Conservation (phyloP, 23 tunicate species). For the Styela clava region DNA sequence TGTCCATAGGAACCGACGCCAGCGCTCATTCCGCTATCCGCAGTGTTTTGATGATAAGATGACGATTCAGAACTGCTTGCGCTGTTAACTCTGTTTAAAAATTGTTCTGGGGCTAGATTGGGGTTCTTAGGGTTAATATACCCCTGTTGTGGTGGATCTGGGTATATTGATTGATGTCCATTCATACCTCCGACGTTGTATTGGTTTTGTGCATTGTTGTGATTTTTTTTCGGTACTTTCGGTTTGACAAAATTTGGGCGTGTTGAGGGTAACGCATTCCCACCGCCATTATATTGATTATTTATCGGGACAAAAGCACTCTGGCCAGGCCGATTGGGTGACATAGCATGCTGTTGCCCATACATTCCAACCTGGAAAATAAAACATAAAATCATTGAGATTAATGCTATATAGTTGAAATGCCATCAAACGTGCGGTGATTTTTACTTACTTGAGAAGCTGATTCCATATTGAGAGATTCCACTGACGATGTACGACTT, state of each 20-base stretch:
- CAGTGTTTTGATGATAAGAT: conserved; percentile 81
- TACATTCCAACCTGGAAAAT: conserved; percentile 19
- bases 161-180: background rate
- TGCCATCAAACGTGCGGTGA: background rate
- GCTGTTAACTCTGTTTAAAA: conserved; percentile 44
- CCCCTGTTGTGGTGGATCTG: background rate
- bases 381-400: background rate
- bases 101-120: conserved; percentile 1
- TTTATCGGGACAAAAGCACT: conserved; percentile 18
- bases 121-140: background rate
- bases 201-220: background rate
- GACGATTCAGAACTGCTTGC: conserved; percentile 56
- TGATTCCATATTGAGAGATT: conserved; percentile 80
- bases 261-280: background rate
- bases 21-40: conserved; percentile 94
- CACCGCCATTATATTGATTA: background rate
- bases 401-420: background rate
- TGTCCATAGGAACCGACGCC: conserved; percentile 81
- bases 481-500: conserved; percentile 45
- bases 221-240: background rate
- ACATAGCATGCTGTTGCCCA: background rate
- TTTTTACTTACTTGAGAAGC: conserved; percentile 66
- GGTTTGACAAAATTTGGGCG: conserved; percentile 18
- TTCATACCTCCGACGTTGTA: background rate
- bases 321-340: background rate